Evolutionary conservation across 2,797 vertebrate species (phyloP), one percentile per base, ranked within the genome.

Genomic region (Falco biarmicus): DNA sequence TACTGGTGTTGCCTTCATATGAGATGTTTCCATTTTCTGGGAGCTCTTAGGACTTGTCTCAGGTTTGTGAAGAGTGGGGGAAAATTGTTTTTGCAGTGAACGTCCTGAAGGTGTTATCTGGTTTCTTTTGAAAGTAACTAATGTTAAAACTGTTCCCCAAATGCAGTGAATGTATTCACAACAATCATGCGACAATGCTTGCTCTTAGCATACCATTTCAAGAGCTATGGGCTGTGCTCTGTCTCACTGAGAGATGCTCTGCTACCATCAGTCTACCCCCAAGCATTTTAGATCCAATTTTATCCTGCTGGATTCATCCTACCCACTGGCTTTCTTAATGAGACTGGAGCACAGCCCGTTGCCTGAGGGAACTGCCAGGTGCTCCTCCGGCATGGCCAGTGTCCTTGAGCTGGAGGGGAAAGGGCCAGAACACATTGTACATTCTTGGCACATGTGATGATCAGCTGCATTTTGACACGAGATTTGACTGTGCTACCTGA

Each of bases 351-450:
- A 50, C 53, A 83, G 88, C 86, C 90, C 45, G 2, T 34, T 43
- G 84, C 95, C 86, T 66, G 74, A 48, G 63, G 94, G 74, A 94
- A 63, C 77, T 93, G 66, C 88, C 96, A 95, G 96, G 88, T 90
- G 90, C 95, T 96, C 70, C 87, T 90, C 51, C 2, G 22, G 86
- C 85, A 60, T 19, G 59, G 47, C 39, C 50, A 12, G 56, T 24
- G 48, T 66, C 74, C 93, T 94, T 87, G 90, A 63, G 83, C 84
- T 64, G 84, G 80, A 89, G 74, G 75, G 76, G 70, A 83, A 65
- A 53, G 68, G 73, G n/a, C 47, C 8, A 1, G 76, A 84, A 59
- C 83, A 54, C n/a, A 8, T 1, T 54, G 86, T 25, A 2, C 0
- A 0, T 61, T 77, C 48, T 75, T 95, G 84, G 71, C 88, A 77